Evolutionary conservation across 2,888 invertebrate species (phyloP).

Genomic region (Lydus trimaculatus): DNA sequence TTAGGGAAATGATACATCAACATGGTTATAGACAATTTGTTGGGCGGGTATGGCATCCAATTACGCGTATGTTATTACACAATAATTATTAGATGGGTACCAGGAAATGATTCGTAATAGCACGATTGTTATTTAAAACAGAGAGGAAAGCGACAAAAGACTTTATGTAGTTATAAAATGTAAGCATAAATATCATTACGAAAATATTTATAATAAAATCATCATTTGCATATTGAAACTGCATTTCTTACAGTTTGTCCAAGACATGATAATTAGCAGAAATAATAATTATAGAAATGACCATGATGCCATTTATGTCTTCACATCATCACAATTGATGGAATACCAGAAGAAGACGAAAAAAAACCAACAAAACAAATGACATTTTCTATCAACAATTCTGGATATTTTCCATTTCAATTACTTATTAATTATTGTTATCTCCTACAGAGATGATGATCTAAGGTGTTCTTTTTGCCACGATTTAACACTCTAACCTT

Average conservation of each 20-base stretch:
- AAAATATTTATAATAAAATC: background rate
- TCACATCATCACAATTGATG: too few species aligned
- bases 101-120: constrained; percentile 12
- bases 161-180: background rate
- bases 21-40: constrained; percentile 11
- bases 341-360: too few species aligned
- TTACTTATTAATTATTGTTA: background rate
- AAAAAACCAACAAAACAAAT: too few species aligned
- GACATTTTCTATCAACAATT: background rate
- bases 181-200: background rate
- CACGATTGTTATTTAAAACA: background rate
- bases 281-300: too few species aligned
- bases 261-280: too few species aligned
- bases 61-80: constrained; percentile 15
- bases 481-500: background rate
- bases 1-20: constrained; percentile 26
- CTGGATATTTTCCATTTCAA: background rate
- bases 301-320: too few species aligned
- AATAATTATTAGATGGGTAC: constrained; percentile 13
- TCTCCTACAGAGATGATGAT: background rate
- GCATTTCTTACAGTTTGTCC: too few species aligned
- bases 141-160: background rate
- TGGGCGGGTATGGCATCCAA: constrained; percentile 18
- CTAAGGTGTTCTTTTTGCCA: background rate
- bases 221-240: background rate